Base-by-base conservation (phyloP, 2,113 vertebrate species). In the Grus americana region DNA sequence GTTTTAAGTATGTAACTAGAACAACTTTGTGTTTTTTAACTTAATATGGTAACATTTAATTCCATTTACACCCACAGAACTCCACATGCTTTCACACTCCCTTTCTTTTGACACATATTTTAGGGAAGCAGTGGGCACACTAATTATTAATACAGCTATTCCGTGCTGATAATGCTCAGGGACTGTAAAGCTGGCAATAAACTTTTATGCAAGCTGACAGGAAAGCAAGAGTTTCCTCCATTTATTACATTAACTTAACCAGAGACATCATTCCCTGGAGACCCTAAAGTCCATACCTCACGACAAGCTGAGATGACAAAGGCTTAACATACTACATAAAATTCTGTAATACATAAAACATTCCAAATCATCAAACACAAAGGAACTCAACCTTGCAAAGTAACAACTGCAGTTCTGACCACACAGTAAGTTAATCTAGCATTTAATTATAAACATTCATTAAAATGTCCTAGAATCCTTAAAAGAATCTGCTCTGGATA, bases 181-280 rank as follows among this genome's bases (percentile, higher is more conserved):
- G 75, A 79, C 67, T 71, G 49, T 52, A 90, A 93, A 89, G 32
- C 55, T 90, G 58, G 47, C 76, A 92, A n/a, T 83, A 34, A 85
- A 88, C 22, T 88, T 93, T 78, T 81, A 94, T 63, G 49, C 92
- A 68, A 88, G 57, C 65, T 92, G 86, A 74, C 62, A 94, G 86
- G 44, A 86, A 81, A 87, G 65, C 66, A 42, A 59, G 67, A 75
- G 57, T 87, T 89, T 79, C 52, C 50, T 61, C 85, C 75, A 58
- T 54, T 85, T 94, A 70, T 57, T 94, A 46, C 66, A 85, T 92
- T 75, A 89, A 58, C 84, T 95, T 82, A 89, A 86, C 27, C 15
- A 6, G 72, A 96, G 86, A 70, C 5, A 8, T 55, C 40, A 32
- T 36, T 7, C 54, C 34, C 58, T 29, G 19, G 83, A 92, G 83